A percentile compares a stretch with the other conserved stretches of the same genome.
These are phyloP conservation scores for Lucinisca nassula DNA, from an alignment of 2,888 invertebrate species.

Conservation along the genomic window DNA sequence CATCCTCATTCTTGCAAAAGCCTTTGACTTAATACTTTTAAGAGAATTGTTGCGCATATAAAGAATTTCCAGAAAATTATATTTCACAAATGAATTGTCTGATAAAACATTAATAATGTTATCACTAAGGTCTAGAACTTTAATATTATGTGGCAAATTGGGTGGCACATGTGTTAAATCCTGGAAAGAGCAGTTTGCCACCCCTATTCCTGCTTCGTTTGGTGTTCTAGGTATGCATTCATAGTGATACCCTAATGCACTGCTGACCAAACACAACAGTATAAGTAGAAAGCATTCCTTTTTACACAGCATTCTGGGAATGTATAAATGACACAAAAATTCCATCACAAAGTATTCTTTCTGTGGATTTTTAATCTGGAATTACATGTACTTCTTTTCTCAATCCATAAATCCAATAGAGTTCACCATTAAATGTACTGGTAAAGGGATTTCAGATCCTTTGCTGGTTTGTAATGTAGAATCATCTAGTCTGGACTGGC, in stretches of 20 bases:
- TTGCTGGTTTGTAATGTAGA: too few species aligned
- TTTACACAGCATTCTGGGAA: too few species aligned
- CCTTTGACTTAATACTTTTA: slow-evolving; percentile 67
- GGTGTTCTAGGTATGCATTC: slow-evolving; percentile 54
- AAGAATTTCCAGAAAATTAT: slow-evolving; percentile 75
- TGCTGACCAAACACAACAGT: background rate
- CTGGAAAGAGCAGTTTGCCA: slow-evolving; percentile 78
- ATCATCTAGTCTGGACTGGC: too few species aligned
- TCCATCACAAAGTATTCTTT: too few species aligned
- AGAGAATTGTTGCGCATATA: slow-evolving; percentile 80
- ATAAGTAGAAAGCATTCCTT: background rate
- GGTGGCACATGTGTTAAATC: slow-evolving; percentile 75
- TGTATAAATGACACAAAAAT: too few species aligned
- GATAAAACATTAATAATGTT: slow-evolving; percentile 74
- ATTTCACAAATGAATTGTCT: slow-evolving; percentile 79
- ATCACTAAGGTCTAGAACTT: slow-evolving; percentile 77
- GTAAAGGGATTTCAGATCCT: too few species aligned
- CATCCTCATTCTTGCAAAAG: slow-evolving; percentile 72
- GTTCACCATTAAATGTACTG: too few species aligned
- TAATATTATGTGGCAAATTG: slow-evolving; percentile 78
- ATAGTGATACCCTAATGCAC: slow-evolving; percentile 27
- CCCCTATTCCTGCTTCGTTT: slow-evolving; percentile 36
- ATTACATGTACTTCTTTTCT: too few species aligned
- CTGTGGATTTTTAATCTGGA: too few species aligned
- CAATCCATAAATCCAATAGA: too few species aligned